Conservation (phyloP, 2,888 invertebrate genomes). For the Baronia brevicornis region DNA sequence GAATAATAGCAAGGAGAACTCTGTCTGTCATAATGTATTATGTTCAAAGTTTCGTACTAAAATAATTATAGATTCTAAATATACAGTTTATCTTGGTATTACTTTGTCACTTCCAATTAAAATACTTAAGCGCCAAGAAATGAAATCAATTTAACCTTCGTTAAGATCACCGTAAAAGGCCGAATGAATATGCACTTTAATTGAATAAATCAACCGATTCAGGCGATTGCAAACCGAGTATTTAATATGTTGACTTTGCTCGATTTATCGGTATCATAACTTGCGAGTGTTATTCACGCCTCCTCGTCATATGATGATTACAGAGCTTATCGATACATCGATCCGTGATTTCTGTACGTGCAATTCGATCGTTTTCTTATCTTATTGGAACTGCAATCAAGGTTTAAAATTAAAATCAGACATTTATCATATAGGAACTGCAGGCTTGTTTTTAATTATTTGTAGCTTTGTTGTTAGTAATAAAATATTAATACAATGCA, state of each 20-base stretch:
- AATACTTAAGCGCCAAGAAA: too few relatives aligned
- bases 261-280: slow-evolving; percentile 59
- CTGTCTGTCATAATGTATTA: too few relatives aligned
- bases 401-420: slow-evolving; percentile 9
- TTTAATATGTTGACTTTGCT: slow-evolving; percentile 57
- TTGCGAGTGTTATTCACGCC: slow-evolving; percentile 51
- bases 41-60: too few relatives aligned
- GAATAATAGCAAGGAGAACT: too few relatives aligned
- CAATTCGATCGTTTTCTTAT: slow-evolving; percentile 21
- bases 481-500: too few relatives aligned
- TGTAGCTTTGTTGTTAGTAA: too few relatives aligned
- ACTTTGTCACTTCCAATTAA: too few relatives aligned
- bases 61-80: too few relatives aligned
- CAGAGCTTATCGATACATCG: slow-evolving; percentile 29
- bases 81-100: too few relatives aligned
- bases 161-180: slow-evolving; percentile 9
- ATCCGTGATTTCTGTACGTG: slow-evolving; percentile 21
- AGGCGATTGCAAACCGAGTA: slow-evolving; percentile 44
- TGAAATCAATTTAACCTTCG: too few relatives aligned
- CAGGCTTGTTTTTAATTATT: too few relatives aligned
- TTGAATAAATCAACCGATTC: slow-evolving; percentile 47
- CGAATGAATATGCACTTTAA: slow-evolving; percentile 29
- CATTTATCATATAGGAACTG: too few relatives aligned
- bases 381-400: slow-evolving; percentile 12
- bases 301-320: slow-evolving; percentile 35